Evolutionary conservation across 2,797 vertebrate species (phyloP), one percentile per base, ranked within the genome.

Genomic region (Dermochelys coriacea): DNA sequence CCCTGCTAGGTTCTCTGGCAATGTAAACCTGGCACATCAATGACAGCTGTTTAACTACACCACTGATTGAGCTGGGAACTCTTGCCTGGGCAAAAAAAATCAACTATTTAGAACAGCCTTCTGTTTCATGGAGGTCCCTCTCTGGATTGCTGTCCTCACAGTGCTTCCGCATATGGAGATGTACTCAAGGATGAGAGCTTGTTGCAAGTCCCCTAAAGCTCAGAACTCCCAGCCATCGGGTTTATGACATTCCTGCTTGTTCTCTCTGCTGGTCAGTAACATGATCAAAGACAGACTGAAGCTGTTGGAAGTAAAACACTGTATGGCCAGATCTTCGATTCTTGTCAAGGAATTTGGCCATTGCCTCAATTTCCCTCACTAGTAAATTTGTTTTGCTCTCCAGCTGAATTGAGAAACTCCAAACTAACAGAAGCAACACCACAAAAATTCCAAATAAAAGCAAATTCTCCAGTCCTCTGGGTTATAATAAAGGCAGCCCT

Each of bases 91-190:
- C 45, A 50, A 93, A 93, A 59, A 86, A 93, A 59, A 86, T 75
- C 0, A 0, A 68, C 89, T 41, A 95, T 90, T 87, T 94, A 81
- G 87, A 12, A 52, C 92, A 90, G 16, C 4, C 47, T 61, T 81
- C 59, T 90, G 85, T 88, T 61, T 94, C 93, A 68, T 11, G 5
- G 88, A 78, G 57, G 91, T 80, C 88, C 78, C 86, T 49, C 81
- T 93, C 91, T 93, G 82, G 3, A 75, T 94, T 94, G 86, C 89
- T 85, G 90, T 81, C 83, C 85, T 93, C 59, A 3, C 41, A 34
- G 49, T 54, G 18, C 90, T 95, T 59, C 25, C 14, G 57, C 57
- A 59, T 34, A 34, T 61, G 29, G 31, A 61, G 37, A 4, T 71
- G 8, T 25, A 71, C 68, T 25, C 37, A 41, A 41, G 19, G 21